Evolutionary conservation across 2,113 vertebrate genomes (phyloP), one percentile per base, ranked within the genome.

Genomic region (Corvus moneduloides): DNA sequence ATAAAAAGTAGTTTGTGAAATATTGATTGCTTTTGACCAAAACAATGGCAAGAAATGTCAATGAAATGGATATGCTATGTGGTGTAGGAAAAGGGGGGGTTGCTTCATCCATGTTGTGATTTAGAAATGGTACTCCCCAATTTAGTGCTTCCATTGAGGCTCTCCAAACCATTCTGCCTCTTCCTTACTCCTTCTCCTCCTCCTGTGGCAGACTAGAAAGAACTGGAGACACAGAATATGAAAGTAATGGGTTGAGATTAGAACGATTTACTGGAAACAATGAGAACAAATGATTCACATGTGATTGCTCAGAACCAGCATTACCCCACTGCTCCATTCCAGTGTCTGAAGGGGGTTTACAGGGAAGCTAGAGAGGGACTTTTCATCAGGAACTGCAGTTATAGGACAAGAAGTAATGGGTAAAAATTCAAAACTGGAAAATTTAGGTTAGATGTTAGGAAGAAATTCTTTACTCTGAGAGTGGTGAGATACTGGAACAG

Each of bases 381-480:
- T 72, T 43, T 35, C 35, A 17, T 14, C 32, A 59, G 44, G 32
- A 59, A 12, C 26, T 59, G 37, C 54, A 52, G 26, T 8, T 22
- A 6, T 14, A 59, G 21, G 26, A 51, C 32, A 26, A 43, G 26
- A 26, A 32, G 7, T 5, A 8, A 44, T 7, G 13, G 44, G 26
- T 32, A 15, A 3, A 51, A 32, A 32, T 8, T 32, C 20, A 17
- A 24, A 32, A 2, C 1, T 0, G 2, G 10, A 4, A 20, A 59
- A 32, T 43, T 37, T 22, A 59, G 26, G 7, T 37, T 44, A 44
- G 26, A 22, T 32, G 2, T 32, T 26, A 32, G 16, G 24, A 30
- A 41, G 32, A 43, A 51, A 51, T 32, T 43, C 6, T 24, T n/a
- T 49, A 30, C 27, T 44, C 13, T 76, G 44, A 21, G 7, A 16